These are phyloP conservation scores for Lepidochitona cinerea DNA, from an alignment of 2,888 invertebrate species.

Conservation along the genomic window DNA sequence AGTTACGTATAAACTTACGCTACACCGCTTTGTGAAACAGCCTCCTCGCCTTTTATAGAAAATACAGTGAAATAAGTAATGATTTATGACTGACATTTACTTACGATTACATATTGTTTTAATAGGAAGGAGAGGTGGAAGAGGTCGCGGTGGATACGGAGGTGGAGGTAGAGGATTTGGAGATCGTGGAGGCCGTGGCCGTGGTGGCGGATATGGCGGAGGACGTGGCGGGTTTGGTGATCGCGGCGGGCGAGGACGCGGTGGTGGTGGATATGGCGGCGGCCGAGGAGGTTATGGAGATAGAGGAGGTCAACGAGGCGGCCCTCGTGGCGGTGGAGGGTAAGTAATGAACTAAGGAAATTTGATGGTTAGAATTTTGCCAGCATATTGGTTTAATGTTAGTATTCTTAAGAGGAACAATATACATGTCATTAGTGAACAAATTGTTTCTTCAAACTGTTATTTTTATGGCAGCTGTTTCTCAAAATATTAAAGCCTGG, in stretches of 20 bases:
- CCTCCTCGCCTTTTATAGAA: not conserved
- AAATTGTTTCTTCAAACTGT: too few relatives aligned
- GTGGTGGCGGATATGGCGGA: slow-evolving; percentile 22
- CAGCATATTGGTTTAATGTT: too few relatives aligned
- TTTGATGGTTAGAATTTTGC: too few relatives aligned
- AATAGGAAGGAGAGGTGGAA: slow-evolving; percentile 35
- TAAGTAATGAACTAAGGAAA: not conserved
- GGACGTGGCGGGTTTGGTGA: slow-evolving; percentile 18
- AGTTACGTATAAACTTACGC: too few relatives aligned
- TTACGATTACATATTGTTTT: too few relatives aligned
- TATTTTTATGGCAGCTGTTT: too few relatives aligned
- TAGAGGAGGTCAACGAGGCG: not conserved
- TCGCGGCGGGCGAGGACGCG: slow-evolving; percentile 6
- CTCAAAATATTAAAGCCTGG: too few relatives aligned
- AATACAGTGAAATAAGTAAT: not conserved
- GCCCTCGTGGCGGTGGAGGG: not conserved
- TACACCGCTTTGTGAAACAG: too few relatives aligned
- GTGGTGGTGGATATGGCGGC: not conserved
- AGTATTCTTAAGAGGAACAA: too few relatives aligned
- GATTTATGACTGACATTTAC: not conserved
- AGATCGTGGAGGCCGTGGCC: slow-evolving; percentile 15
- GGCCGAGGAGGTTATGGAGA: not conserved
- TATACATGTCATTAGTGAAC: too few relatives aligned
- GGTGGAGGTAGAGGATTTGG: slow-evolving; percentile 22
- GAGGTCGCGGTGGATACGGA: slow-evolving; percentile 34